phyloP scores from a whole-genome alignment of 2,113 vertebrate species.

The Nansenia antarctica region DNA sequence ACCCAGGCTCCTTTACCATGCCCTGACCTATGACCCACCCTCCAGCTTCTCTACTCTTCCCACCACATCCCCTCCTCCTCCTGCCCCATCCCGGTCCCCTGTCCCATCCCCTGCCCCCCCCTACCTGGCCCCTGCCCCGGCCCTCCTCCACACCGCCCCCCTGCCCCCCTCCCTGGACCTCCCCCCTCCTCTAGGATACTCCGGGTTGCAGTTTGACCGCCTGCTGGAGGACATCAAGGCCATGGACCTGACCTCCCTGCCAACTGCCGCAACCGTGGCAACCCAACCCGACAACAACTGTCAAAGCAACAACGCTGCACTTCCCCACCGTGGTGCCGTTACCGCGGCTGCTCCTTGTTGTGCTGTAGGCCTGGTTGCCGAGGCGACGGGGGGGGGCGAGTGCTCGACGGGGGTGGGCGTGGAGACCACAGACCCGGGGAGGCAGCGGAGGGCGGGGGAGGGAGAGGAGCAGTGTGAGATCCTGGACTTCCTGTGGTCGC shows the following conservation, averaged over 20 bases:
- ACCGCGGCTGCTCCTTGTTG: not conserved
- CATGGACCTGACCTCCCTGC: constrained; percentile 50
- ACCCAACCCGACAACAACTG: not conserved
- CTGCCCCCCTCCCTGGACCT: too few species aligned
- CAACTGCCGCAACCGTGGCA: constrained; percentile 40
- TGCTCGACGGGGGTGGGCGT: not conserved
- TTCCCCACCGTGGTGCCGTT: not conserved
- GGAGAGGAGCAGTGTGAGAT: too few species aligned
- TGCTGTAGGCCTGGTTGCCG: not conserved
- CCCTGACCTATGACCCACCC: too few species aligned
- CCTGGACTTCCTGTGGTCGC: too few species aligned
- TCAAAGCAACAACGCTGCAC: not conserved
- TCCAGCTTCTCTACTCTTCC: not conserved
- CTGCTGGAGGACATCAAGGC: constrained; percentile 71
- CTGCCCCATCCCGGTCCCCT: too few species aligned
- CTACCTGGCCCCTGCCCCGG: too few species aligned
- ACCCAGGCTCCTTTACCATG: too few species aligned
- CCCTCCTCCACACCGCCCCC: too few species aligned
- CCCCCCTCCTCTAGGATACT: too few species aligned
- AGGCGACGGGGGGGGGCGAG: not conserved
- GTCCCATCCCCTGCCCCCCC: too few species aligned
- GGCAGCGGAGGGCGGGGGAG: constrained; percentile 46
- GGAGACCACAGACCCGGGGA: not conserved
- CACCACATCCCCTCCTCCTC: too few species aligned
- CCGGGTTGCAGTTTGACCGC: constrained; percentile 52